phyloP scores from a whole-genome alignment of 35 echinoderm and acorn worm genomes.

The Anneissia japonica region DNA sequence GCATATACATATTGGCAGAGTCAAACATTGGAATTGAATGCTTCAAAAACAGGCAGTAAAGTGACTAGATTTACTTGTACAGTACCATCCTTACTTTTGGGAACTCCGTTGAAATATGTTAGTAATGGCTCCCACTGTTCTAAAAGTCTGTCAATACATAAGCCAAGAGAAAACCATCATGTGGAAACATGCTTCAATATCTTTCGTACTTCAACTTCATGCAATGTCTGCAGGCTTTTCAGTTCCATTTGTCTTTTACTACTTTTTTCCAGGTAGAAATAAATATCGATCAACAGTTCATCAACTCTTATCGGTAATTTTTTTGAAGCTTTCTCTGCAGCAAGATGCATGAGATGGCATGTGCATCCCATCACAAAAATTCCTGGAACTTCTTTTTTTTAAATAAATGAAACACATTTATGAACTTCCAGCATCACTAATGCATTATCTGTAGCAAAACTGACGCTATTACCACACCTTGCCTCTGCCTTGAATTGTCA shows the following conservation, averaged over 20 bases:
- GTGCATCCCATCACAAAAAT: conserved; percentile 21
- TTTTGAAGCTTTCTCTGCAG: conserved; percentile 34
- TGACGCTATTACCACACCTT: too few species aligned
- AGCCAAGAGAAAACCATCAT: conserved; percentile 28
- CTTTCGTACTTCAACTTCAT: conserved; percentile 15
- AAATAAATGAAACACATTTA: too few species aligned
- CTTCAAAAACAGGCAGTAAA: conserved; percentile 45
- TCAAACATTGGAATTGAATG: conserved; percentile 36
- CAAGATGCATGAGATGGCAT: conserved; percentile 42
- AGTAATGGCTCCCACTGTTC: conserved; percentile 42
- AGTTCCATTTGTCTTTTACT: conserved; percentile 35
- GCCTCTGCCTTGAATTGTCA: not conserved
- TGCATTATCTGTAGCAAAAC: too few species aligned
- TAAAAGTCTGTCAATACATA: conserved; percentile 19
- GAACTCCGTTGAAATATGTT: conserved; percentile 19
- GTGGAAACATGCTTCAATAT: conserved; percentile 43
- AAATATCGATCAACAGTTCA: conserved; percentile 44
- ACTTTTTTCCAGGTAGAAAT: conserved; percentile 48
- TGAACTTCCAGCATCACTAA: too few species aligned
- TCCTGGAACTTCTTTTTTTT: too few species aligned
- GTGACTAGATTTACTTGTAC: not conserved
- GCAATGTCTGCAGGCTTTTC: conserved; percentile 8
- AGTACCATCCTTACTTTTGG: not conserved
- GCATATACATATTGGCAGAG: conserved; percentile 18
- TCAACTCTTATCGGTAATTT: conserved; percentile 34